These are phyloP conservation scores for Encarsia formosa DNA, from an alignment of 2,888 invertebrate genomes.

Conservation along the genomic window DNA sequence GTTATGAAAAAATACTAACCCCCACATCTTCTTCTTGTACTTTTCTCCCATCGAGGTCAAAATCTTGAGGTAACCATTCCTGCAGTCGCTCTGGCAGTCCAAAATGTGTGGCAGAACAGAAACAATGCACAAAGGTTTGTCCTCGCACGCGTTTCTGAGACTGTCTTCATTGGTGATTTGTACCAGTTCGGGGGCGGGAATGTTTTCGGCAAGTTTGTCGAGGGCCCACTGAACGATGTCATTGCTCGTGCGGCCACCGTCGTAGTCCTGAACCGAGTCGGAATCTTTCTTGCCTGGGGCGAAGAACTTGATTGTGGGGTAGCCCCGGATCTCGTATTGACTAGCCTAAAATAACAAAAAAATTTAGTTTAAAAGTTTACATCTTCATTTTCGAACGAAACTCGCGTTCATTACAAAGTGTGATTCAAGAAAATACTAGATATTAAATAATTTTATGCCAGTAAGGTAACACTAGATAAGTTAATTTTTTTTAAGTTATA, in stretches of 20 bases:
- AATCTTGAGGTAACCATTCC: conserved; percentile 77
- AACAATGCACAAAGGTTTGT: conserved; percentile 86
- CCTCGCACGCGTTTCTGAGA: conserved; percentile 74
- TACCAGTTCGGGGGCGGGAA: conserved; percentile 83
- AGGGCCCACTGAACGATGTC: conserved; percentile 90
- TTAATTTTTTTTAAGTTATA: too few relatives aligned
- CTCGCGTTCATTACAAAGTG: too few relatives aligned
- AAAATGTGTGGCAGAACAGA: conserved; percentile 91
- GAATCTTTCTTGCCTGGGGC: conserved; percentile 67
- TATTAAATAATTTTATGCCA: too few relatives aligned
- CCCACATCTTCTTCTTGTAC: conserved; percentile 93
- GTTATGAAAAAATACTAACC: conserved; percentile 66
- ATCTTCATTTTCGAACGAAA: too few relatives aligned
- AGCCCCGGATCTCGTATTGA: conserved; percentile 85
- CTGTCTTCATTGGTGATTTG: conserved; percentile 62
- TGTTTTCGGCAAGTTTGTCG: conserved; percentile 79
- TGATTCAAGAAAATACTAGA: too few relatives aligned
- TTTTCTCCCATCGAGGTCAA: conserved; percentile 77
- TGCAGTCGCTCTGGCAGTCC: conserved; percentile 90
- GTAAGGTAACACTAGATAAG: too few relatives aligned
- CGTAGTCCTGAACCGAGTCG: conserved; percentile 76
- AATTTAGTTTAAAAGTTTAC: conserved; percentile 1
- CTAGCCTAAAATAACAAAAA: conserved; percentile 59
- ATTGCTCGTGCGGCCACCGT: conserved; percentile 83
- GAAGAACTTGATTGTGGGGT: conserved; percentile 95